Evolutionary conservation across 2,113 vertebrate genomes (phyloP), one percentile per base, ranked within the genome.

Genomic region (Oophaga pumilio): DNA sequence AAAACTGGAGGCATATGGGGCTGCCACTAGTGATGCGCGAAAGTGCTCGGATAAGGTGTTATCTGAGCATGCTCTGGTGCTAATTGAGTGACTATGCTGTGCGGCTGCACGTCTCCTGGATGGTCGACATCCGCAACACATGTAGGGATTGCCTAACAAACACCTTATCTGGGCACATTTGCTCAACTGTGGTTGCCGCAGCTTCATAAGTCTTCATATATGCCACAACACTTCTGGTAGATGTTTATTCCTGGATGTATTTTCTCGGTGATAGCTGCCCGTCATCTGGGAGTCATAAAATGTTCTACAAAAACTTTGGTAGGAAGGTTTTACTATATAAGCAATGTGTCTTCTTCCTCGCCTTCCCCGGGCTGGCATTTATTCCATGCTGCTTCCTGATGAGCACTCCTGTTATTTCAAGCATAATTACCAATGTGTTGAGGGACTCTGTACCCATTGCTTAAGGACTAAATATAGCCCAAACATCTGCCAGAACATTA

Each of bases 371-470:
- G 57, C 76, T 56, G 50, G 22, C 77, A 80, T 80, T 79, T 60
- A 24, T n/a, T 53, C 14, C 2, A 3, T 24, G 59, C 60, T 52
- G 59, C 80, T 52, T 66, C 14, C 79, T n/a, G 13, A 2, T 50
- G 13, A 68, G 66, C n/a, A 8, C 64, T 83, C 24, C 56, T 20
- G 49, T 83, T 26, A 82, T 49, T 69, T 69, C 62, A 64, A 12
- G 81, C 64, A 28, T 68, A 68, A 83, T 83, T 82, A 17, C 49
- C 26, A 53, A 28, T 69, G 81, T 83, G 49, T 83, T 28, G 13
- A 83, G 81, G 81, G 62, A 83, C 62, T 69, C 69, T 50, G 20
- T 83, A 50, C 20, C 62, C 62, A 83, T 15, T 18, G 33, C 62
- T 50, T 9, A 83, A 26, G 62, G 53, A 28, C 62, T 83, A 69